Evolutionary conservation across 2,113 vertebrate genomes (phyloP).

Genomic region (Heteronetta atricapilla): DNA sequence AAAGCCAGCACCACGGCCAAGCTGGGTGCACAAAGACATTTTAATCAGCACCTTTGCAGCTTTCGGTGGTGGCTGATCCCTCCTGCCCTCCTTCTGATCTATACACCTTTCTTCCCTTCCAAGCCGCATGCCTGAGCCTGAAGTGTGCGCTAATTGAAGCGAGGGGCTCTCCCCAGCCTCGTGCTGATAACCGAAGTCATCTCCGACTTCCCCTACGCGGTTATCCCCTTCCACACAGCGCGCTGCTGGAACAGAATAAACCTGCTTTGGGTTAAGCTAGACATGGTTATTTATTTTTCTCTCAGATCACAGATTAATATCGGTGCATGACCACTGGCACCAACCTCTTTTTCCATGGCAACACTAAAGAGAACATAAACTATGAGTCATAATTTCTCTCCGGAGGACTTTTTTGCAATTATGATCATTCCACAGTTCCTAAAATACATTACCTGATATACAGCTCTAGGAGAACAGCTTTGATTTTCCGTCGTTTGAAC

Average conservation of each 20-base stretch:
- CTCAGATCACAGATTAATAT: conserved; percentile 67
- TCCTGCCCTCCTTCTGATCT: not conserved
- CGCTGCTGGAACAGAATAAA: conserved; percentile 34
- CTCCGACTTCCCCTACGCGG: conserved; percentile 12
- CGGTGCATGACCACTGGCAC: conserved; percentile 46
- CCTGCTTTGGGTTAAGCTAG: conserved; percentile 52
- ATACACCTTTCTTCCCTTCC: not conserved
- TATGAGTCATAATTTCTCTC: conserved; percentile 73
- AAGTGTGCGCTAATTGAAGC: not conserved
- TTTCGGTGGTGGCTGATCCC: not conserved
- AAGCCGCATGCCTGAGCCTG: not conserved
- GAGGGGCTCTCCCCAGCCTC: not conserved
- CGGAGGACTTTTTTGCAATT: conserved; percentile 74
- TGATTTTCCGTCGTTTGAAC: conserved; percentile 57
- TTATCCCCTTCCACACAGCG: conserved; percentile 38
- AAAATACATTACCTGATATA: conserved; percentile 69
- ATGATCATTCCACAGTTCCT: conserved; percentile 71
- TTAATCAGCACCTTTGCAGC: conserved; percentile 38
- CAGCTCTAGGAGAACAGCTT: conserved; percentile 52
- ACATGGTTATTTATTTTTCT: conserved; percentile 67
- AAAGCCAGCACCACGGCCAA: not conserved
- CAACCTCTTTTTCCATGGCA: conserved; percentile 72
- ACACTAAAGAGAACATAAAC: conserved; percentile 70
- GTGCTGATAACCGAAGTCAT: conserved; percentile 37
- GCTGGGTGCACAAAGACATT: not conserved